Evolutionary conservation across 2,888 invertebrate species (phyloP), one percentile per base, ranked within the genome.

Genomic region (Bibio marci): DNA sequence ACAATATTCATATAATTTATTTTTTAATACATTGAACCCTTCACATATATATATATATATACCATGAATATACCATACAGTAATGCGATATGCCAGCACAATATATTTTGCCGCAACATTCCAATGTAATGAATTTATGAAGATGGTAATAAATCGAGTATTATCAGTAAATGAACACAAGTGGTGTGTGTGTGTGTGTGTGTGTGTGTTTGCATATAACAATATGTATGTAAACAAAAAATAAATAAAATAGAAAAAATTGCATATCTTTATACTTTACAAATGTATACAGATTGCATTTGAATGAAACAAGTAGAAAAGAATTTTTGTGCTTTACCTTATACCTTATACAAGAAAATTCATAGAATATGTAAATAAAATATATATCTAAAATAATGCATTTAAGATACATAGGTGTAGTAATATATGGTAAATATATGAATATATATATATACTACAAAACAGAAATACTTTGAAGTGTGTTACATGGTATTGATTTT

Each of bases 61-160:
- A 22, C 8, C 4, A 6, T 22, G 22, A 22, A 22, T 22, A 22
- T 22, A 22, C 22, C 8, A 22, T 22, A 8, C 22, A 4, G 22
- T 22, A 22, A 22, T 22, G 22, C 18, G 17, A 19, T 33, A 19
- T 33, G 33, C 19, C 6, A 33, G 15, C 10, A 11, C 4, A 12
- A 18, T 7, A 18, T 12, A 4, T n/a, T 14, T 33, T 19, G 33
- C 19, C 19, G 33, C 17, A 12, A 19, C 33, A 17, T 33, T 37
- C 38, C 31, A 31, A 30, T 38, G 30, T 25, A 38, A 38, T 38
- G 38, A 38, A 38, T 38, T 38, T 32, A 32, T 32, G 38, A 32
- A 38, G 32, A 38, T 32, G 32, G 38, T 38, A 38, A 38, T 38
- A 38, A 38, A 38, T 38, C 33, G 32, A 15, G 38, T 38, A 32